These are phyloP conservation scores for Hybos culiciformis DNA, from an alignment of 2,888 invertebrate genomes.

Conservation along the genomic window DNA sequence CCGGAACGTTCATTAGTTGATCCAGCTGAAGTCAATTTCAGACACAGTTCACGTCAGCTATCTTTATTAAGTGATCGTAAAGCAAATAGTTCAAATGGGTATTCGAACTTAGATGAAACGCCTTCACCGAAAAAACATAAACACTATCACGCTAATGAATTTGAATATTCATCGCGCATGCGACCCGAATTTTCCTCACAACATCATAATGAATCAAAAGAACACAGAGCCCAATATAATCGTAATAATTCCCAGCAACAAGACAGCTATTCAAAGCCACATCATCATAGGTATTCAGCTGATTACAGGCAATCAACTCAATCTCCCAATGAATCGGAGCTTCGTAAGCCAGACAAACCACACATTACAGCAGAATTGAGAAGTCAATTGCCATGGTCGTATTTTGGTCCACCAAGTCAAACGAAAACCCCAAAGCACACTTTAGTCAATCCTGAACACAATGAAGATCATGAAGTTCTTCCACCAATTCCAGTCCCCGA, in stretches of 20 bases:
- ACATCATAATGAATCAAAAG: neutral
- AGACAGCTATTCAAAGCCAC: neutral
- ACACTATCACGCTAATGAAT: too few species aligned
- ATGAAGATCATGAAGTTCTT: constrained; percentile 39
- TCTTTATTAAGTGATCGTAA: neutral
- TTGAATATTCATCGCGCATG: too few species aligned
- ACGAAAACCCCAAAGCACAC: constrained; percentile 22
- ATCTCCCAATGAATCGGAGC: too few species aligned
- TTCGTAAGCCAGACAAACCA: neutral
- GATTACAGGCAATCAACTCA: neutral
- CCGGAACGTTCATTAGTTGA: too few species aligned
- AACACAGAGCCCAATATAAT: neutral
- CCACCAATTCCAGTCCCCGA: constrained; percentile 49
- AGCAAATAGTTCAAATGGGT: neutral
- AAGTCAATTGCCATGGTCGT: constrained; percentile 48
- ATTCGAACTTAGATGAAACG: neutral
- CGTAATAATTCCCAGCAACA: neutral
- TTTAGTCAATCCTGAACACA: constrained; percentile 24
- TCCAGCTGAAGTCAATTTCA: too few species aligned
- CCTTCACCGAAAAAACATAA: neutral
- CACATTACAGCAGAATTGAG: constrained; percentile 38
- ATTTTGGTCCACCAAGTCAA: constrained; percentile 37
- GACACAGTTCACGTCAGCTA: too few species aligned
- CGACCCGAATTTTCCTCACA: too few species aligned
- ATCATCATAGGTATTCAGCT: neutral